These are phyloP conservation scores for Phoronis australis DNA, from an alignment of 2,888 invertebrate genomes.

Conservation along the genomic window DNA sequence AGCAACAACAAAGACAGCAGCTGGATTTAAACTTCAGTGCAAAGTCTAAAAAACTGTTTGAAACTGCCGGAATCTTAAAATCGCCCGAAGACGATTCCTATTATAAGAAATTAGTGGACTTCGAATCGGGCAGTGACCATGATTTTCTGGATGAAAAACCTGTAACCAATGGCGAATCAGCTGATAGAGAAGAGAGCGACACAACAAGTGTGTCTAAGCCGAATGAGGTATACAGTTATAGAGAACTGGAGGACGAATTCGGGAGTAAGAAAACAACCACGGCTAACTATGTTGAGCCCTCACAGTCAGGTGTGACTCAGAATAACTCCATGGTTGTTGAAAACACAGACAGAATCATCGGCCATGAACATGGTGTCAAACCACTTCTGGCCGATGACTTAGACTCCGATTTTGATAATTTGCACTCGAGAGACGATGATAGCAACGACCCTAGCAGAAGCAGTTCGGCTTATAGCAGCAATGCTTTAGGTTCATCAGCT, in stretches of 20 bases:
- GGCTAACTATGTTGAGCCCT: slow-evolving; percentile 6
- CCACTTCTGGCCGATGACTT: slow-evolving; percentile 74
- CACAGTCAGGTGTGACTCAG: not conserved
- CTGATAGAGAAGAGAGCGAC: no score
- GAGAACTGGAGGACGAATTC: slow-evolving; percentile 48
- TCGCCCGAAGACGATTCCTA: no score
- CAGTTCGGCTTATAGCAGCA: not conserved
- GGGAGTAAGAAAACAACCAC: slow-evolving; percentile 26
- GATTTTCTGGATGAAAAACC: no score
- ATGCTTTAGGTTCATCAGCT: not conserved
- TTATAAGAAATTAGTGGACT: no score
- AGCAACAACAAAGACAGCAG: no score
- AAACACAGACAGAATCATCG: slow-evolving; percentile 57
- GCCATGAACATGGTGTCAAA: slow-evolving; percentile 71
- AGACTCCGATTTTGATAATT: slow-evolving; percentile 49
- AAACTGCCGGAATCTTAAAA: no score
- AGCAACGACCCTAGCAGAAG: slow-evolving; percentile 7
- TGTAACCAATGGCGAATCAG: no score
- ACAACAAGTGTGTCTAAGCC: no score
- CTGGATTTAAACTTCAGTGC: no score
- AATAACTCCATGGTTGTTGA: not conserved
- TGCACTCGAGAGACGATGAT: not conserved
- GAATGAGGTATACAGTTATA: slow-evolving; percentile 31
- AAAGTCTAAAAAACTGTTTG: no score
- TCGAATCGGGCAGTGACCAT: no score